Evolutionary conservation across 1,140 invertebrate genomes (phyloP), one percentile per base, ranked within the genome.

Genomic region (Pinna nobilis): DNA sequence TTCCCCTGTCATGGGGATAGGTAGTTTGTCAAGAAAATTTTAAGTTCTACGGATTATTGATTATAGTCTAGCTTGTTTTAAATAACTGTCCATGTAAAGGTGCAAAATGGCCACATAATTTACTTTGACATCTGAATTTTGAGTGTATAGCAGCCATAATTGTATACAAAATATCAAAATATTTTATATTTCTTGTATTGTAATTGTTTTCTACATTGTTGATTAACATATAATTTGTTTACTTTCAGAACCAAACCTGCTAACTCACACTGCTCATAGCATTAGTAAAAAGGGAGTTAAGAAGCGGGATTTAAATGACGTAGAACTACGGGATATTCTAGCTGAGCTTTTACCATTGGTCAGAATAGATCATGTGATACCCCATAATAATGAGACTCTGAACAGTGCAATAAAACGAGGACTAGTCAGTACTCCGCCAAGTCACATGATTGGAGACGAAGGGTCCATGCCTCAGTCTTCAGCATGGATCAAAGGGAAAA

Each of bases 211-310:
- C n/a, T n/a, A n/a, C n/a, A n/a, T n/a, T n/a, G n/a, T n/a, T n/a
- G n/a, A n/a, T n/a, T n/a, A n/a, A n/a, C n/a, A n/a, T n/a, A n/a
- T n/a, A n/a, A n/a, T n/a, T n/a, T n/a, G n/a, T n/a, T n/a, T n/a
- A n/a, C n/a, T 89, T 88, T 83, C 91, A 91, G 97, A 98, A 86
- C 96, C 96, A 9, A 97, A 97, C 90, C 88, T 98, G 55, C 91
- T 98, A 39, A 96, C 94, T 84, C 95, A 97, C 85, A 97, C 96
- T 7, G 94, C 96, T 23, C 96, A 97, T 88, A 96, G 95, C 44
- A 94, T 97, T 32, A 92, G 95, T 15, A 92, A 95, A 37, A 95
- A 96, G 86, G 95, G 95, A 4, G 92, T 96, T 1, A 95, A 96
- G 78, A 94, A 95, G 76, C 89, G 95, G 44, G 95, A 96, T 72